These are phyloP conservation scores for Megaleporinus macrocephalus DNA, from an alignment of 2,113 vertebrate species.

Conservation along the genomic window DNA sequence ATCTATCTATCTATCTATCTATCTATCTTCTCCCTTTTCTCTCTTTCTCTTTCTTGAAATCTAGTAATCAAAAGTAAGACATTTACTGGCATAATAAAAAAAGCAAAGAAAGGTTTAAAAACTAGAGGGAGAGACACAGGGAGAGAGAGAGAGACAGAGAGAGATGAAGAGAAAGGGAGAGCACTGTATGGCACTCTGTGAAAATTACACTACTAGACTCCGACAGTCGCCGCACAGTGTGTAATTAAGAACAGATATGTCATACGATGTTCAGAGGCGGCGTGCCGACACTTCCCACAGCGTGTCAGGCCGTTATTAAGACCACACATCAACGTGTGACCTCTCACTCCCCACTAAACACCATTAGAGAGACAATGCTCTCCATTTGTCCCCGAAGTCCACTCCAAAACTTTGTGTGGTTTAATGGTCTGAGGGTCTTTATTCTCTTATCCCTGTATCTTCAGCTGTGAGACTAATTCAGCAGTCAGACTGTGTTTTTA, in stretches of 20 bases:
- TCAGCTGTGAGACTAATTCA: too few relatives aligned
- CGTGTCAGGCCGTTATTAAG: conserved; percentile 47
- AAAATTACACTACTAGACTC: not conserved
- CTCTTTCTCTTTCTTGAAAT: too few relatives aligned
- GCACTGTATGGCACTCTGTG: not conserved
- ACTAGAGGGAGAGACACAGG: too few relatives aligned
- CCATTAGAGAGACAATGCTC: conserved; percentile 37
- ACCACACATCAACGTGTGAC: conserved; percentile 39
- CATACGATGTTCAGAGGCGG: not conserved
- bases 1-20: not conserved
- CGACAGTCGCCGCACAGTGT: conserved; percentile 24
- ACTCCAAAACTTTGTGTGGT: not conserved
- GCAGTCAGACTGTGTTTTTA: too few relatives aligned
- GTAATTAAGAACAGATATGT: conserved; percentile 37
- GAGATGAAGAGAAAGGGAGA: conserved; percentile 13
- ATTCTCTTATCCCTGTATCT: too few relatives aligned
- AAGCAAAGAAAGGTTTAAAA: too few relatives aligned
- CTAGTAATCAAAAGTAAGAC: too few relatives aligned
- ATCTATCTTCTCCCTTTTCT: not conserved
- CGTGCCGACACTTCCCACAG: not conserved
- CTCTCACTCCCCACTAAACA: conserved; percentile 10
- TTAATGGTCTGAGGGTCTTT: too few relatives aligned
- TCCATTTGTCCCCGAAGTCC: not conserved
- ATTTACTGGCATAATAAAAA: too few relatives aligned
- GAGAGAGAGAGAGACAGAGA: not conserved